These are phyloP conservation scores for Notocelia uddmanniana DNA, from an alignment of 2,888 invertebrate genomes.

Conservation along the genomic window DNA sequence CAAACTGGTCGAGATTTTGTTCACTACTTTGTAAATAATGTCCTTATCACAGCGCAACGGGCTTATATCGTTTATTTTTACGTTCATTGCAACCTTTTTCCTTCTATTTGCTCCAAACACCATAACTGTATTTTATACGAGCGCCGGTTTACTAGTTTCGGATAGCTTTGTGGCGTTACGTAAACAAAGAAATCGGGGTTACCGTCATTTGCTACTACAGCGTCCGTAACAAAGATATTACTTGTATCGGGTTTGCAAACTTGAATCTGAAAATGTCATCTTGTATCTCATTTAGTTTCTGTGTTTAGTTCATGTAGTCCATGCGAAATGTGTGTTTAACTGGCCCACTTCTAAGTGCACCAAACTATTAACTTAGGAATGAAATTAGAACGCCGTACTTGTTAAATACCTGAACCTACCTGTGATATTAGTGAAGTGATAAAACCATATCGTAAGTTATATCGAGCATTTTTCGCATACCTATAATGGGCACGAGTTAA, in stretches of 20 bases:
- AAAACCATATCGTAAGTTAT: too few relatives aligned
- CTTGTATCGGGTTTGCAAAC: neutral
- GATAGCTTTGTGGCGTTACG: constrained; percentile 30
- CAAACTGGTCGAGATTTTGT: constrained; percentile 2
- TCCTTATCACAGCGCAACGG: constrained; percentile 28
- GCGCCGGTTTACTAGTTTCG: constrained; percentile 32
- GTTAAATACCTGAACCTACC: too few relatives aligned
- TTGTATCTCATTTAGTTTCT: neutral
- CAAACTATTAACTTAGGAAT: too few relatives aligned
- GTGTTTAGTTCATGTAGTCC: neutral
- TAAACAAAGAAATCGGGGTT: constrained; percentile 38
- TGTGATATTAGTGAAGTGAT: too few relatives aligned
- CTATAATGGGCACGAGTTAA: too few relatives aligned
- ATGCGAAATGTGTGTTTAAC: too few relatives aligned
- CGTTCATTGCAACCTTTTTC: constrained; percentile 33
- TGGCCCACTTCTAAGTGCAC: too few relatives aligned
- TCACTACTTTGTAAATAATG: constrained; percentile 25
- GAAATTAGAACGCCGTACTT: too few relatives aligned
- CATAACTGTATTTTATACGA: constrained; percentile 40
- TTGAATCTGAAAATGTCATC: neutral
- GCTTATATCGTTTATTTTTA: constrained; percentile 34
- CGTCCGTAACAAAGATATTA: constrained; percentile 22
- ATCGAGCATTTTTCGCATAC: too few relatives aligned
- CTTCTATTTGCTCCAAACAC: constrained; percentile 36
- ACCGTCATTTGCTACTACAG: constrained; percentile 8